Conservation (phyloP, 2,888 invertebrate genomes). For the Platycheirus rosarum region DNA sequence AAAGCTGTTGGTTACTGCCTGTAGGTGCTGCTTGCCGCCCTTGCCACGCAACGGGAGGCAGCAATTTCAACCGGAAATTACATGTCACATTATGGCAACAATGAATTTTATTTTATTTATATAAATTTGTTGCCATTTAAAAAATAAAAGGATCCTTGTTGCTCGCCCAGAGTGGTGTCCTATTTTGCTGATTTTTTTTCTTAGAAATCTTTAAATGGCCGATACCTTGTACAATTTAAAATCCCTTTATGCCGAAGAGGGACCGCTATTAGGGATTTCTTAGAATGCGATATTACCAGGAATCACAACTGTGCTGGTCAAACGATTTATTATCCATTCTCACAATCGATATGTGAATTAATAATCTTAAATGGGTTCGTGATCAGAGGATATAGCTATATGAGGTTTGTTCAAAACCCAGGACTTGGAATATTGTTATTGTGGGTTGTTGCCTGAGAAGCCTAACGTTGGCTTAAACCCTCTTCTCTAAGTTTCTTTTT, state of each 20-base stretch:
- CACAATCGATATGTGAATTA: slow-evolving; percentile 65
- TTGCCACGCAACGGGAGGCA: slow-evolving; percentile 36
- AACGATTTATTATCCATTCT: slow-evolving; percentile 54
- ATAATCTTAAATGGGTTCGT: slow-evolving; percentile 63
- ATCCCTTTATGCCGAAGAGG: neutral
- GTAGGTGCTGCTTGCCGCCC: neutral
- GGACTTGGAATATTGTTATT: neutral
- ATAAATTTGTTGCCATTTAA: neutral
- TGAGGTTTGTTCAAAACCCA: neutral
- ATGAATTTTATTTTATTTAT: slow-evolving; percentile 29
- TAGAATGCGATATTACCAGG: slow-evolving; percentile 28
- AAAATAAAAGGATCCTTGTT: neutral
- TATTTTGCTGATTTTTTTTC: slow-evolving; percentile 6
- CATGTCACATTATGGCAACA: slow-evolving; percentile 36
- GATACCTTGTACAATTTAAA: slow-evolving; percentile 22
- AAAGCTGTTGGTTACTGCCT: slow-evolving; percentile 38
- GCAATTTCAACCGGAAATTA: slow-evolving; percentile 39
- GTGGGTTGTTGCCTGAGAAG: neutral
- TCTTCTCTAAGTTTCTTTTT: neutral
- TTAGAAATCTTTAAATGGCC: slow-evolving; percentile 1
- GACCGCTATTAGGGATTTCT: slow-evolving; percentile 25
- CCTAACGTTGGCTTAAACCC: neutral
- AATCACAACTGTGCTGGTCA: slow-evolving; percentile 44
- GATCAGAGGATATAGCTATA: slow-evolving; percentile 7
- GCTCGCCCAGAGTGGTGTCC: slow-evolving; percentile 5